Evolutionary conservation across 2,113 vertebrate species (phyloP).

Genomic region (Elephantulus edwardii): DNA sequence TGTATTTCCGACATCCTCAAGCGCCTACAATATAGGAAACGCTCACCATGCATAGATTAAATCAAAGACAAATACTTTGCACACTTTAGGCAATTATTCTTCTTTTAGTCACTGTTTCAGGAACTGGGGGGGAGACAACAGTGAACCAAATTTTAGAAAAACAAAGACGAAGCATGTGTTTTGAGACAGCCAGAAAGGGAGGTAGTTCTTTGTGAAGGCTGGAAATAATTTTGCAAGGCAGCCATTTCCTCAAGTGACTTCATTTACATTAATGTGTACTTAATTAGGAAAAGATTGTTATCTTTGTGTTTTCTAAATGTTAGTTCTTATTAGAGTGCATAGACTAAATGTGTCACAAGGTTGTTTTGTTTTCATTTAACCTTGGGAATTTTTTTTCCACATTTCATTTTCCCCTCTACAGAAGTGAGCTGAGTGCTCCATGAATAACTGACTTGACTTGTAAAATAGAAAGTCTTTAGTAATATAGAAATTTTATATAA

Average conservation of each 20-base stretch:
- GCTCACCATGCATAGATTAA: not conserved
- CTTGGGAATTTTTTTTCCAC: constrained; percentile 20
- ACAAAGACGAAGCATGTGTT: too few relatives aligned
- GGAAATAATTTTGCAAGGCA: constrained; percentile 42
- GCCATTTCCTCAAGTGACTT: constrained; percentile 23
- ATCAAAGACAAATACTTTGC: constrained; percentile 31
- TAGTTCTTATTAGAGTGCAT: constrained; percentile 1
- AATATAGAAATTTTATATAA: not conserved
- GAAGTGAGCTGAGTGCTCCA: not conserved
- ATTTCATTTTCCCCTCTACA: not conserved
- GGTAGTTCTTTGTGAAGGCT: constrained; percentile 19
- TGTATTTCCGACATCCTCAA: not conserved
- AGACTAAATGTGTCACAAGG: not conserved
- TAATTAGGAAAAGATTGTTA: not conserved
- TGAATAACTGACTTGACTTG: not conserved
- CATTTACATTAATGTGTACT: constrained; percentile 29
- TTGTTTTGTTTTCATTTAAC: not conserved
- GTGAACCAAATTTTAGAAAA: not conserved
- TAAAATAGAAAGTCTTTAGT: not conserved
- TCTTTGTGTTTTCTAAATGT: constrained; percentile 3
- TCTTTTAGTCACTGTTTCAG: not conserved
- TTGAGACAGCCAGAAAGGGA: not conserved
- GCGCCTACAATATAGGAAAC: not conserved
- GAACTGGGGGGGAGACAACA: not conserved
- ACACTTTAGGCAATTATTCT: not conserved